phyloP scores from a whole-genome alignment of 2,888 invertebrate species.

The Polyommatus iphigenia region DNA sequence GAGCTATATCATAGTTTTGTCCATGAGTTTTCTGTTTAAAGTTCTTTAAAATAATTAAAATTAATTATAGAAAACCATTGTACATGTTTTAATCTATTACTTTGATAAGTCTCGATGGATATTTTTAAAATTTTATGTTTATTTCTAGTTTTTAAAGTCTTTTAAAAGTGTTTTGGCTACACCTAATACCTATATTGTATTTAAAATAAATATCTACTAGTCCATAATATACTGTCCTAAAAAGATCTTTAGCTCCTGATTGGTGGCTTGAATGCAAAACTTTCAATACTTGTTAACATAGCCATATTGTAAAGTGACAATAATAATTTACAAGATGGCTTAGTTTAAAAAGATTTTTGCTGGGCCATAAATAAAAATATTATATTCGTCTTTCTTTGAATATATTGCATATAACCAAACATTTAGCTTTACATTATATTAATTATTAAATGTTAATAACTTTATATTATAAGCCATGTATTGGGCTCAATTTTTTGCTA shows the following conservation, averaged over 20 bases:
- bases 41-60: not conserved
- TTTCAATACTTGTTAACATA: no score
- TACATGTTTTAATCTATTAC: not conserved
- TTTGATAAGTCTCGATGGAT: not conserved
- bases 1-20: slow-evolving; percentile 18
- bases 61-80: not conserved
- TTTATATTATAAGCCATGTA: slow-evolving; percentile 3
- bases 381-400: not conserved
- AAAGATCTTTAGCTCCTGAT: not conserved
- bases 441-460: not conserved
- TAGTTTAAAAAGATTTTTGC: not conserved
- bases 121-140: not conserved
- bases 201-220: not conserved
- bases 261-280: not conserved
- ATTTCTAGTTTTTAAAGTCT: not conserved
- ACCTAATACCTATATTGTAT: not conserved
- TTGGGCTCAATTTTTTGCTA: slow-evolving; percentile 30
- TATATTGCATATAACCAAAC: slow-evolving; percentile 27
- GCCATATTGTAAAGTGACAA: not conserved
- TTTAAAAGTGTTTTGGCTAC: no score
- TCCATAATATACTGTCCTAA: not conserved
- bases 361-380: not conserved
- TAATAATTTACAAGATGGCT: not conserved
- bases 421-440: slow-evolving; percentile 14
- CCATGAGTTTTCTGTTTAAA: not conserved